Evolutionary conservation across 2,888 invertebrate genomes (phyloP).

Genomic region (Hedya salicella): DNA sequence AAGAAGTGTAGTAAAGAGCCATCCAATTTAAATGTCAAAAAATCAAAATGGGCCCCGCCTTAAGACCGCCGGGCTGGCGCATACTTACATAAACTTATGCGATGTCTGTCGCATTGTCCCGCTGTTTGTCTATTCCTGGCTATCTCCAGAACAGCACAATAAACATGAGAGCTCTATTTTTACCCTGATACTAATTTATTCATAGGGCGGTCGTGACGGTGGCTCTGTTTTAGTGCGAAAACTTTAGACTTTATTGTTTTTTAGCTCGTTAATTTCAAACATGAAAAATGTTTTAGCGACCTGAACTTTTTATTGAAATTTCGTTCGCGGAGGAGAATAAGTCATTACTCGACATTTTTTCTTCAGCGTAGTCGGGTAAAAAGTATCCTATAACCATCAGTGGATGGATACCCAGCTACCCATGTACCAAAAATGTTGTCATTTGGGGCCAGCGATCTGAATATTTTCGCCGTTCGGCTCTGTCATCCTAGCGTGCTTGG

Average conservation of each 20-base stretch:
- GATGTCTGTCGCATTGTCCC: constrained; percentile 58
- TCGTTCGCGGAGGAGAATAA: too few species aligned
- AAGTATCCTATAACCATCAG: too few species aligned
- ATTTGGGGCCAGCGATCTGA: too few species aligned
- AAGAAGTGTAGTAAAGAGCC: neutral
- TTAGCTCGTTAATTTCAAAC: neutral
- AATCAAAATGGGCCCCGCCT: constrained; percentile 44
- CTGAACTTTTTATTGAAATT: too few species aligned
- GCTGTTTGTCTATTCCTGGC: constrained; percentile 53
- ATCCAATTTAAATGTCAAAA: neutral
- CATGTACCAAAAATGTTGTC: too few species aligned
- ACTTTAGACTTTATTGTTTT: neutral
- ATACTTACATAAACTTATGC: constrained; percentile 53
- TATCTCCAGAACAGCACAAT: constrained; percentile 32
- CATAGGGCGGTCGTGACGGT: constrained; percentile 23
- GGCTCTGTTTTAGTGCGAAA: constrained; percentile 32
- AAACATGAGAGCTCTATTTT: constrained; percentile 38
- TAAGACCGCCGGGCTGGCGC: constrained; percentile 54
- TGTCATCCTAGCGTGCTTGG: too few species aligned
- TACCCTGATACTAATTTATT: constrained; percentile 37
- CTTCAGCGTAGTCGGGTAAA: too few species aligned
- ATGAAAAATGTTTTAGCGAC: too few species aligned
- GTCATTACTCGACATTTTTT: too few species aligned
- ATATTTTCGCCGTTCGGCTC: too few species aligned
- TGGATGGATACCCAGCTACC: too few species aligned